These are phyloP conservation scores for Ricordea florida DNA, from an alignment of 92 coral and sea anemone species.

Conservation along the genomic window DNA sequence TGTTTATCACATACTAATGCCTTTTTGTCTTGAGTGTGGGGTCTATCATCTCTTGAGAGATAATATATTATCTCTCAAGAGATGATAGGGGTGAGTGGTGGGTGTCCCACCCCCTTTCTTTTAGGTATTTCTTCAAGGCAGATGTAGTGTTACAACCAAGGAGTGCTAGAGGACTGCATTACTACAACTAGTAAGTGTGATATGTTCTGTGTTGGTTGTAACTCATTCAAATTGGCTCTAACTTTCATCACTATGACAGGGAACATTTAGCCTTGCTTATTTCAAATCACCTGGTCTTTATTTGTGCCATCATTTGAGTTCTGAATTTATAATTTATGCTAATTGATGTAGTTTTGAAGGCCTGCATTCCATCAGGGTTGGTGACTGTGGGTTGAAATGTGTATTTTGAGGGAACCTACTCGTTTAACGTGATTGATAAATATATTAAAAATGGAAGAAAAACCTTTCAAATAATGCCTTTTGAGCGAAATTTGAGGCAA, in stretches of 20 bases:
- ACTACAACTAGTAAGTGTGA: background rate
- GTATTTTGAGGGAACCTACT: background rate
- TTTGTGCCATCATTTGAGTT: background rate
- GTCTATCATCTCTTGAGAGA: no score
- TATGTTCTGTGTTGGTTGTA: background rate
- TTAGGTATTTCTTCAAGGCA: no score
- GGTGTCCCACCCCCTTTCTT: no score
- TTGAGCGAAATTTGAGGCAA: no score
- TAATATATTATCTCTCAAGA: no score
- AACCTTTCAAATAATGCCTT: no score
- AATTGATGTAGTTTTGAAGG: background rate
- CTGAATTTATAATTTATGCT: background rate
- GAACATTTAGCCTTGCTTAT: background rate
- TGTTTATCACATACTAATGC: no score
- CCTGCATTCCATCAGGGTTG: background rate
- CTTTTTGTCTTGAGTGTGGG: no score
- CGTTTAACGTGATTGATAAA: no score
- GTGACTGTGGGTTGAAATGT: background rate
- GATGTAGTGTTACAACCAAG: background rate
- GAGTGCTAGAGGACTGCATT: slow-evolving; percentile 1
- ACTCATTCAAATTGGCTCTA: background rate
- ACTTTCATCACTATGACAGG: background rate
- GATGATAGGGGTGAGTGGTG: no score
- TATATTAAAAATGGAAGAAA: no score
- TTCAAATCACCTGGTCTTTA: background rate